Evolutionary conservation across 2,797 vertebrate genomes (phyloP), one percentile per base, ranked within the genome.

Genomic region (Phyllotis vaccarum): DNA sequence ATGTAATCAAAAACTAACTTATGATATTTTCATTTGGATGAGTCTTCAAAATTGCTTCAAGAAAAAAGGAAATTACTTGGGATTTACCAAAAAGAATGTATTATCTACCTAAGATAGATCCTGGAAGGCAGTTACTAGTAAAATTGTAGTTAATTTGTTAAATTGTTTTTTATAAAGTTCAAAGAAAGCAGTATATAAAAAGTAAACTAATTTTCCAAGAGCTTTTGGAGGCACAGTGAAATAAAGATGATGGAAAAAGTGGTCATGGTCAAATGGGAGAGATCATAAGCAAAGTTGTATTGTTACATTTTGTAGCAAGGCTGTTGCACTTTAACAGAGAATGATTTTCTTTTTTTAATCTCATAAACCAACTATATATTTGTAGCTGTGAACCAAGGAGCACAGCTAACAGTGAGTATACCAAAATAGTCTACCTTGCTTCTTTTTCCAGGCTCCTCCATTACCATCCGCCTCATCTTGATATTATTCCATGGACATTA

Each of bases 381-480:
- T 93, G 58, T 90, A 89, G 43, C 37, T 60, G 79, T 90, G 40
- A 82, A 16, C 85, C 94, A 68, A 43, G 60, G 62, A 91, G 24
- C 34, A 70, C 62, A 82, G 24, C 76, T 76, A 91, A 74, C 16
- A 70, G 10, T 70, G 95, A 92, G 34, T 72, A 21, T 91, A 80
- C 49, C 60, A 81, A 91, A 93, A 79, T 97, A 96, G 95, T 70
- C 49, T 88, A 58, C 62, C 10, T 92, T 82, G 37, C 56, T 91
- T 96, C 93, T 89, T 60, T 96, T 98, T 98, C 95, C 97, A 99
- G 99, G 99, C 99, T 98, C 99, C 99, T 99, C 99, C 99, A 95
- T 99, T 99, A 99, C 99, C 99, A 98, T 99, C 99, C 97, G 99
- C 99, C 96, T 99, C 99, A 98, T 99, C 99, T 99, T 99, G 99